Conservation (phyloP, 2,888 invertebrate species). For the Lydus trimaculatus region DNA sequence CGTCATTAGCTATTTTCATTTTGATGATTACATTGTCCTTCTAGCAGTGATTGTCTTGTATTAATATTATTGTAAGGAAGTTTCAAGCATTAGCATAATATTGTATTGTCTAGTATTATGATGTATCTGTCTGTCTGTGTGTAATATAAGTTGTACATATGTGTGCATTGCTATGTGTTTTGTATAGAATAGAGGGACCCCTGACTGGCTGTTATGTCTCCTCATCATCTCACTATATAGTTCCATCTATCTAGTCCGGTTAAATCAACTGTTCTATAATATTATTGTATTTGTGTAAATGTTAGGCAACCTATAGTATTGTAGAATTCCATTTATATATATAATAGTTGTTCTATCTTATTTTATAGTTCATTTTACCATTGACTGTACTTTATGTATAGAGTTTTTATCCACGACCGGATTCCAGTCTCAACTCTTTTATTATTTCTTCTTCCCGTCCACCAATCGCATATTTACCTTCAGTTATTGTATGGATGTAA, state of each 20-base stretch:
- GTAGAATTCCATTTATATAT: background rate
- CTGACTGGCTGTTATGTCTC: background rate
- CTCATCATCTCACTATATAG: background rate
- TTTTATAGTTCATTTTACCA: constrained; percentile 1
- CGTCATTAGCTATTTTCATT: constrained; percentile 7
- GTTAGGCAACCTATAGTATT: background rate
- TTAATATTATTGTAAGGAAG: constrained; percentile 13
- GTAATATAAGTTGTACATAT: background rate
- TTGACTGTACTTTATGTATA: constrained; percentile 7
- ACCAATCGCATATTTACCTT: constrained; percentile 20
- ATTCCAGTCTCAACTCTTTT: constrained; percentile 22
- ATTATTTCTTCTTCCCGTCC: constrained; percentile 16
- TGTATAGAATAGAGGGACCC: background rate
- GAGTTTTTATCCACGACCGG: constrained; percentile 27
- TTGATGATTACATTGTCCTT: constrained; percentile 7
- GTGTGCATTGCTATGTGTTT: background rate
- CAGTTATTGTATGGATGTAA: constrained; percentile 13
- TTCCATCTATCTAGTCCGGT: constrained; percentile 2
- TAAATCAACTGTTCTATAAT: background rate
- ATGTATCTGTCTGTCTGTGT: background rate
- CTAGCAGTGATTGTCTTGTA: constrained; percentile 22
- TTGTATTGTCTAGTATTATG: constrained; percentile 13
- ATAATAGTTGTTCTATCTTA: background rate
- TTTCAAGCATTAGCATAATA: constrained; percentile 25
- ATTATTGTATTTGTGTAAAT: constrained; percentile 5